Evolutionary conservation across 1,140 invertebrate species (phyloP), one percentile per base, ranked within the genome.

Genomic region (Cylas formicarius): DNA sequence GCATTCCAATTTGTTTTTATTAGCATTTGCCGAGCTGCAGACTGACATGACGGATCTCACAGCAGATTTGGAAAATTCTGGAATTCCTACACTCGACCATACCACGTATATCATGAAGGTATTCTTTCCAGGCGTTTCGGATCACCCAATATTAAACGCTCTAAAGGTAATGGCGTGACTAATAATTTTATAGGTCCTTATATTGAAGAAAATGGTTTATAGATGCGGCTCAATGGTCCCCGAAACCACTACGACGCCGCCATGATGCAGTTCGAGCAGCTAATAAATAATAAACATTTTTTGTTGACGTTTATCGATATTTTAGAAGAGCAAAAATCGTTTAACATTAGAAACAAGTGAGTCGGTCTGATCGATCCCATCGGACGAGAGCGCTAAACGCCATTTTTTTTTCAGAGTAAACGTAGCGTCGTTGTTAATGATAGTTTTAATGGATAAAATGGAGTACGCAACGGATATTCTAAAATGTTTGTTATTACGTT

Each of bases 1-100:
- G 9, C 19, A 19, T 38, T 19, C 14, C 17, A 34, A 43, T 28
- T 35, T 29, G 38, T 50, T 40, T 46, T 53, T 60, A 64, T 55
- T 63, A 78, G 96, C 95, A 2, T 99, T 99, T 78, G 94, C 94
- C 11, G 96, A 99, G 70, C 73, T 99, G 10, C 96, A 99, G 73
- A 99, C 95, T 2, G 95, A 98, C 69, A 97, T 99, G 88, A 94
- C 90, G 31, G 95, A 98, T 68, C 72, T 99, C 52, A 96, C 91
- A 21, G 92, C 90, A 23, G 92, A 98, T 72, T 73, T 97, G 43
- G 90, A 94, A 68, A 91, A 88, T 50, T 87, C 89, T 6, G 94
- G 94, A 2, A 97, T 98, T 56, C 94, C 95, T 4, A 94, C 90
- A 5, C 70, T 96, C 27, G 91, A 97, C 69, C 92, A 96, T 62